Evolutionary conservation across 2,113 vertebrate species (phyloP).

Genomic region (Entomyzon cyanotis): DNA sequence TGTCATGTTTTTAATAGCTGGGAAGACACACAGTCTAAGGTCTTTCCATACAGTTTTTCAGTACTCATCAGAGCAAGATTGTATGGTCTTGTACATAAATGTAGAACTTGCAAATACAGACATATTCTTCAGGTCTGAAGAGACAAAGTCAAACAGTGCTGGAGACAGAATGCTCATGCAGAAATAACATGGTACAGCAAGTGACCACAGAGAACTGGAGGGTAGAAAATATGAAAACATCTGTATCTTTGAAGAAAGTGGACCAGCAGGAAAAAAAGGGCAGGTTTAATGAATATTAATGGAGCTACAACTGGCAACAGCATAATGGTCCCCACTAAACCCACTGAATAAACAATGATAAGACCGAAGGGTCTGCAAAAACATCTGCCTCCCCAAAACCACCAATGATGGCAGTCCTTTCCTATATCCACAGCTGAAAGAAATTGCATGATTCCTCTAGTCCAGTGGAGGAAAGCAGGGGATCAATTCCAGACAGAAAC

Average conservation of each 20-base stretch:
- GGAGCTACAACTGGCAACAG: neutral
- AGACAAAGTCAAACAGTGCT: neutral
- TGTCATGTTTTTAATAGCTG: neutral
- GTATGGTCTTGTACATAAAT: neutral
- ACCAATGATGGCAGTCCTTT: neutral
- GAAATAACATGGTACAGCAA: neutral
- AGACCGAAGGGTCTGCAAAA: neutral
- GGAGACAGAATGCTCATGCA: neutral
- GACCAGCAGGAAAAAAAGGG: neutral
- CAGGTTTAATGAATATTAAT: neutral
- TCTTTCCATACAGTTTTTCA: neutral
- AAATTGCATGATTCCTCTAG: neutral
- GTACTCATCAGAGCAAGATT: neutral
- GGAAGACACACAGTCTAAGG: neutral
- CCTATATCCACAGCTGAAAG: neutral
- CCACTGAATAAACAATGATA: neutral
- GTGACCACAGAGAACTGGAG: neutral
- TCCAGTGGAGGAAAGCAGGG: neutral
- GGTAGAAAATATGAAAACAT: neutral
- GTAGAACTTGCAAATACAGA: neutral
- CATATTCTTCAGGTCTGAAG: neutral
- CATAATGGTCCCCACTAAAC: neutral
- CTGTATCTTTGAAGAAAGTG: neutral
- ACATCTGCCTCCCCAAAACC: neutral
- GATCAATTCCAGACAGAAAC: neutral